These are phyloP conservation scores for Otocyon megalotis DNA, from an alignment of 2,113 vertebrate species.

Conservation along the genomic window DNA sequence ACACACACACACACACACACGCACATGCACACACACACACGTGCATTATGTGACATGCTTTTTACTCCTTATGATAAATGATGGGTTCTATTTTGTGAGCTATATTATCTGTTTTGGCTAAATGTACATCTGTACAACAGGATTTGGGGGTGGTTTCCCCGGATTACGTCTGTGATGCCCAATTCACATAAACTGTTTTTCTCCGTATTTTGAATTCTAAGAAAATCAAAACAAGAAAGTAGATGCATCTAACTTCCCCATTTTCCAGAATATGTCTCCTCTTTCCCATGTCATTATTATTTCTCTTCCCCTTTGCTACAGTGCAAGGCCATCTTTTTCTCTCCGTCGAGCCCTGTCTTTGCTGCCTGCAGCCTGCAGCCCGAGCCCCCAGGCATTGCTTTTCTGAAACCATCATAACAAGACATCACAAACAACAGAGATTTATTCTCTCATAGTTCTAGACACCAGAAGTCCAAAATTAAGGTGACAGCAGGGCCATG, in stretches of 20 bases:
- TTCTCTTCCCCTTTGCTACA: slow-evolving; percentile 71
- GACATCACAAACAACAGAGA: not conserved
- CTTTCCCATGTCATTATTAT: not conserved
- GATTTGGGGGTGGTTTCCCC: not conserved
- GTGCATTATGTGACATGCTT: not conserved
- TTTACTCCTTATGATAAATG: not conserved
- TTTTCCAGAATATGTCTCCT: slow-evolving; percentile 17
- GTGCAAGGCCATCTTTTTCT: not conserved
- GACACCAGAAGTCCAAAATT: not conserved
- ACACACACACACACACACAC: not conserved
- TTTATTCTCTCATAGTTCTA: too few relatives aligned
- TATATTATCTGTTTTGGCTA: not conserved
- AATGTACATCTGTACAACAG: not conserved
- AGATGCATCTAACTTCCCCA: slow-evolving; percentile 51
- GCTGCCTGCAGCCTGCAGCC: accelerated
- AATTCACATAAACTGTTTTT: not conserved
- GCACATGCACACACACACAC: accelerated
- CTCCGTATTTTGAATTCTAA: slow-evolving; percentile 69
- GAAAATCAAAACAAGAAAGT: slow-evolving; percentile 70
- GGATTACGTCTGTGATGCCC: not conserved
- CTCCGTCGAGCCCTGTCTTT: not conserved
- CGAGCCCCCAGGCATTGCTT: not conserved
- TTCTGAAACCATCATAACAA: not conserved
- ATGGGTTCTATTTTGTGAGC: not conserved
- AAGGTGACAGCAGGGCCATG: accelerated